Evolutionary conservation across 2,797 vertebrate genomes (phyloP), one percentile per base, ranked within the genome.

Genomic region (Xyrichtys novacula): DNA sequence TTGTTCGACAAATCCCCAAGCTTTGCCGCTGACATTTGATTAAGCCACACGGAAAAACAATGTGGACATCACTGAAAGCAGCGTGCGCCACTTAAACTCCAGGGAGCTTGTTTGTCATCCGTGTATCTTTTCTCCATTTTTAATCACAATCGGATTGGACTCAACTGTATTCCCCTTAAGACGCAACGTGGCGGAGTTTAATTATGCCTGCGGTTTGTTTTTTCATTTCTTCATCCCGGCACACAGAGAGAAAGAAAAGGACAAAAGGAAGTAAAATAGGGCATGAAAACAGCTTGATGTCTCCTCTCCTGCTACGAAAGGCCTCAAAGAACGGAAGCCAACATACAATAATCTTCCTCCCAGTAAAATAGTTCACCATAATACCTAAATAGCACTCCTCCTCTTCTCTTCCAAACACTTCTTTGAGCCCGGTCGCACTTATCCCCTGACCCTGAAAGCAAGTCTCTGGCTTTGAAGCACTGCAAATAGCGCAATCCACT

Each of bases 1-100:
- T 31, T 7, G 29, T 65, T 72, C 19, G 16, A 76, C 69, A 89
- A 87, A 88, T 89, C 85, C 83, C 71, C 2, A 1, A 68, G 80
- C 77, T 74, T 78, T 65, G 64, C 78, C 10, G 42, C 73, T 86
- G 83, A 86, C 78, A 85, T 89, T 88, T 91, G 80, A 87, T 81
- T 78, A 87, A 88, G 70, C 77, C 77, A 78, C 88, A 84, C 32
- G 50, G 63, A 87, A 83, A n/a, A 89, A 86, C 88, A 87, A 84
- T 85, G 78, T 43, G 76, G 57, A 81, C 85, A 80, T 85, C 79
- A 66, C 10, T 7, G 23, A 74, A 76, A 76, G 63, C 71, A 61
- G 76, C 38, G 14, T 61, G 42, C 16, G 1, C 26, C 20, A 36
- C 76, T 76, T 7, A 65, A 63, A 73, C 73, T 83, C 71, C 7